Evolutionary conservation across 2,888 invertebrate genomes (phyloP), one percentile per base, ranked within the genome.

Genomic region (Baronia brevicornis): DNA sequence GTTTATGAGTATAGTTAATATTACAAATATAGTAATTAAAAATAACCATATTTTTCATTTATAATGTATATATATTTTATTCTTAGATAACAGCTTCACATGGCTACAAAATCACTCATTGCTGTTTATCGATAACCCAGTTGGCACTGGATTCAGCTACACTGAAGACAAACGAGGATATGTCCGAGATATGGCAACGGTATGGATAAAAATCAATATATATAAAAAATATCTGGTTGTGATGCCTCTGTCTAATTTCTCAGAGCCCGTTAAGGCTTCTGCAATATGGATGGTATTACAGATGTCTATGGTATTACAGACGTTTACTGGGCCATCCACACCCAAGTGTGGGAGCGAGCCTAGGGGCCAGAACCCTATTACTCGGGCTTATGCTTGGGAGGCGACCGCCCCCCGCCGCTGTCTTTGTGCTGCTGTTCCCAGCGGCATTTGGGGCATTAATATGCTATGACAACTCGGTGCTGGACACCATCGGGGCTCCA

Each of bases 121-220:
- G 42, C 44, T 90, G 8, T 90, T 88, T 62, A 86, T 90, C 41
- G 90, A 90, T 49, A 90, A 88, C 52, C 90, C 90, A 0, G 89
- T 89, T 10, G 89, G 89, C 0, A 75, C 87, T 6, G 88, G 90
- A 1, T 90, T 82, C 60, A 90, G 90, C 56, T 90, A 87, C 54
- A 89, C 90, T 0, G 68, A 84, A 1, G 60, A 77, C 38, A 61
- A 57, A 1, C 63, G 70, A 10, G 89, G 90, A 10, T 89, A 77
- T 48, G 78, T 78, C 3, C 75, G 55, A 2, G 84, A 87, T 53
- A 86, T 89, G 71, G 62, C 67, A 1, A 86, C 86, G 58, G 89
- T 89, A 47, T 84, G 69, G 39, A 24, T 23, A 12, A 13, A 24
- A 15, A 17, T 10, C n/a, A 6, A 19, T 18, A 28, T 21, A 6